Base-by-base conservation (phyloP, 92 coral and sea anemone genomes). In the Pocillopora meandrina region DNA sequence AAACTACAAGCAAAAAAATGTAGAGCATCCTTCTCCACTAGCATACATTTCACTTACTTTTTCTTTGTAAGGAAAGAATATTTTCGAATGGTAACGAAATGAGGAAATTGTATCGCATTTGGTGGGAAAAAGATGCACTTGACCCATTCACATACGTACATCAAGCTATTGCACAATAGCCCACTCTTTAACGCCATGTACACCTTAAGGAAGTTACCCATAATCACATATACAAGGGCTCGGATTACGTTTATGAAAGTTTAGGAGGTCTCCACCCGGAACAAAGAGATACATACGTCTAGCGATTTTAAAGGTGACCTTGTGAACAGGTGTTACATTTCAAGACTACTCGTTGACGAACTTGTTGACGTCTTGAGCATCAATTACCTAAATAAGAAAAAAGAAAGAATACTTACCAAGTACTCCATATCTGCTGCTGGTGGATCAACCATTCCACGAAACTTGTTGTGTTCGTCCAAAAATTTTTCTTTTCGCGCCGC, bases 381-480 rank as follows among this genome's bases (percentile, higher is more conserved):
- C 72, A 34, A 15, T 49, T 33, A 31, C 14, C 72, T 13, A 10
- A 68, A 33, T 31, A 5, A 68, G 26, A 68, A 20, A 2, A 16
- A 55, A 35, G 3, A 16, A 66, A 34, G n/a, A 3, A 9, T 69
- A 17, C 76, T 85, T 66, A 91, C 94, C 92, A 89, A 58, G 71
- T 88, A 91, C 68, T 91, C 90, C 92, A 91, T 91, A 71, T 91
- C 89, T 20, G 94, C 94, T 7, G 94, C 94, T 9, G 80, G 67
- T 6, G 94, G 94, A 33, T 56, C n/a, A 42, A 91, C 94, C 65
- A 70, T 73, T 49, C 90, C 88, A 2, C 94, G 87, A 47, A 64
- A 81, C 36, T 59, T 70, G 61, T 91, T 91, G 63, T 91, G 94
- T 19, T 85, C 81, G 79, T 91, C 90, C 68, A 91, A 56, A 72